Conservation (phyloP, 2,113 vertebrate genomes). For the Pituophis catenifer region DNA sequence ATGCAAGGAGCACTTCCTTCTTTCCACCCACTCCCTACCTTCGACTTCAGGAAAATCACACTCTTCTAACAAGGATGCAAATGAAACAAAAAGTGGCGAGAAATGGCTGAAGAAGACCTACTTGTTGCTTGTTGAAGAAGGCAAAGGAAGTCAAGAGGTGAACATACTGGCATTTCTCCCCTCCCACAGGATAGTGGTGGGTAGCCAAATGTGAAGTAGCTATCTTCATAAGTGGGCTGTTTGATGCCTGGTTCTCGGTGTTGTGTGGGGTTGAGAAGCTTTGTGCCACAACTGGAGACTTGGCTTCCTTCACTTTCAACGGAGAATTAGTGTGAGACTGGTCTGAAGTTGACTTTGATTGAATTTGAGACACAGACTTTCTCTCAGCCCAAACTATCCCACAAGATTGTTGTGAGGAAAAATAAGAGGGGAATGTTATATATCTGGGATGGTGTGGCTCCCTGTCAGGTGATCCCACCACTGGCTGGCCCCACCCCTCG, state of each 20-base stretch:
- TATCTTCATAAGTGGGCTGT: slow-evolving; percentile 72
- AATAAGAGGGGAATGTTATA: neutral
- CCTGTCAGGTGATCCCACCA: too few relatives aligned
- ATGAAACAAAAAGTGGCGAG: slow-evolving; percentile 80
- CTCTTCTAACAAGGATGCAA: slow-evolving; percentile 90
- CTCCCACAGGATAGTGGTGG: slow-evolving; percentile 65
- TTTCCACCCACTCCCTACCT: slow-evolving; percentile 55
- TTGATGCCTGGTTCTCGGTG: slow-evolving; percentile 66
- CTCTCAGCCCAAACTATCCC: neutral
- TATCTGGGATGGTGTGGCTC: too few relatives aligned
- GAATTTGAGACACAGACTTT: neutral
- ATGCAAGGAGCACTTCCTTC: slow-evolving; percentile 48
- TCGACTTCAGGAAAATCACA: slow-evolving; percentile 73
- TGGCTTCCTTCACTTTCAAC: neutral
- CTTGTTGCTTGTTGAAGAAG: slow-evolving; percentile 66
- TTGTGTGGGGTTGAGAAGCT: slow-evolving; percentile 30
- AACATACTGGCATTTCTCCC: slow-evolving; percentile 56
- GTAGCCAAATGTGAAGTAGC: slow-evolving; percentile 71
- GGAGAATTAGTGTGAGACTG: neutral
- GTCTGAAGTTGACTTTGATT: neutral
- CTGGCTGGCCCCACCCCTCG: too few relatives aligned
- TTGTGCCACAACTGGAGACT: neutral
- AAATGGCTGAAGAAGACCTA: slow-evolving; percentile 77
- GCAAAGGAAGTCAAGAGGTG: slow-evolving; percentile 42
- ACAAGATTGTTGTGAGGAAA: neutral